phyloP scores from a whole-genome alignment of 2,888 invertebrate species.

The Lampropteryx suffumata region DNA sequence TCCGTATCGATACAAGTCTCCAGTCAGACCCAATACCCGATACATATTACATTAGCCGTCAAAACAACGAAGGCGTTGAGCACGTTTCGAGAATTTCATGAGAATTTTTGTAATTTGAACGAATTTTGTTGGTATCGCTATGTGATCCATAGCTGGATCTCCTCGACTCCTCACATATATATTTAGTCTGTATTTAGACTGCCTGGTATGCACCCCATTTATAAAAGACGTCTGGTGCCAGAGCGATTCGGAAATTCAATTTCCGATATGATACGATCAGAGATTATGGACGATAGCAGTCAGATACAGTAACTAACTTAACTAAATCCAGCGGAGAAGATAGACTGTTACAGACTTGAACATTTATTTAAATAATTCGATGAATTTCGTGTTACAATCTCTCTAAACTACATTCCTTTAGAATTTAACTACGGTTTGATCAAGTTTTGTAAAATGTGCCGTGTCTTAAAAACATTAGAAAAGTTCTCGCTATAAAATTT shows the following conservation, averaged over 20 bases:
- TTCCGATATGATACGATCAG: slow-evolving; percentile 53
- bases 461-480: no score
- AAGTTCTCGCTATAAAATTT: no score
- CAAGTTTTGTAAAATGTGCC: no score
- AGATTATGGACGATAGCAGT: slow-evolving; percentile 15
- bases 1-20: slow-evolving; percentile 39
- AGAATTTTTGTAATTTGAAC: neutral
- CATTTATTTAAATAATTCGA: slow-evolving; percentile 1
- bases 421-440: no score
- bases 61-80: slow-evolving; percentile 49
- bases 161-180: neutral
- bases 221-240: slow-evolving; percentile 70
- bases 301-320: slow-evolving; percentile 5
- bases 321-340: slow-evolving; percentile 2
- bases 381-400: no score
- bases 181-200: neutral
- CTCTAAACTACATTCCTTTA: no score
- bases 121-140: no score
- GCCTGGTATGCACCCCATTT: slow-evolving; percentile 41
- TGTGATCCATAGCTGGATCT: no score
- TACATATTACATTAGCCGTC: slow-evolving; percentile 66
- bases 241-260: slow-evolving; percentile 78
- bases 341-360: neutral
- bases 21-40: slow-evolving; percentile 58
- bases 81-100: slow-evolving; percentile 29